Evolutionary conservation across 2,888 invertebrate genomes (phyloP).

Genomic region (Hydroisotoma schaefferi): DNA sequence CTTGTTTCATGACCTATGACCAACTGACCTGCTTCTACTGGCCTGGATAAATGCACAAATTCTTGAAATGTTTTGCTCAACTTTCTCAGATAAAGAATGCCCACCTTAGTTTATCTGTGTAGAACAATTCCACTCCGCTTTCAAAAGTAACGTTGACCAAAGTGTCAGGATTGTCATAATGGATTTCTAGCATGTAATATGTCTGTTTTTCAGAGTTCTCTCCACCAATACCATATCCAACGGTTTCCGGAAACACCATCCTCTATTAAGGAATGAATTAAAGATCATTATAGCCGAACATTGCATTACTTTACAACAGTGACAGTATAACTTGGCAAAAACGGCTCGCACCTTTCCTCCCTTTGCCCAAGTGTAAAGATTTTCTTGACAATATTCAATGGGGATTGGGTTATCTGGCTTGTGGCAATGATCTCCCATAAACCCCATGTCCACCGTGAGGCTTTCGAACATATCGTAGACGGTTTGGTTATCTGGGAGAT

Average conservation of each 20-base stretch:
- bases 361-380: slow-evolving; percentile 9
- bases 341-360: slow-evolving; percentile 15
- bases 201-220: not conserved
- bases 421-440: not conserved
- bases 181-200: slow-evolving; percentile 61
- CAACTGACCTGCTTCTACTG: slow-evolving; percentile 3
- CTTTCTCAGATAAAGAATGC: not conserved
- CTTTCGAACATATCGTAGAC: slow-evolving; percentile 10
- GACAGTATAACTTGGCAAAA: too few relatives aligned
- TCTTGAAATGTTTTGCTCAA: not conserved
- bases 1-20: not conserved
- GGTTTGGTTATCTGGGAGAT: not conserved
- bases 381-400: not conserved
- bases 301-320: too few relatives aligned
- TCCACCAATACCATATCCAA: slow-evolving; percentile 9
- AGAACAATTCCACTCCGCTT: slow-evolving; percentile 75
- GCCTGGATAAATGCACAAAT: not conserved
- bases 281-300: too few relatives aligned
- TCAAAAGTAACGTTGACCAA: slow-evolving; percentile 54
- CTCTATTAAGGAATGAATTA: slow-evolving; percentile 2
- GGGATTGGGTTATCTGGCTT: not conserved
- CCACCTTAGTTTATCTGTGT: slow-evolving; percentile 66
- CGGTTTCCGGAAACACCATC: slow-evolving; percentile 6
- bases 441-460: not conserved
- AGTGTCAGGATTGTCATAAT: slow-evolving; percentile 70